Base-by-base conservation (phyloP, 2,797 vertebrate species). In the Pangasius macronema region DNA sequence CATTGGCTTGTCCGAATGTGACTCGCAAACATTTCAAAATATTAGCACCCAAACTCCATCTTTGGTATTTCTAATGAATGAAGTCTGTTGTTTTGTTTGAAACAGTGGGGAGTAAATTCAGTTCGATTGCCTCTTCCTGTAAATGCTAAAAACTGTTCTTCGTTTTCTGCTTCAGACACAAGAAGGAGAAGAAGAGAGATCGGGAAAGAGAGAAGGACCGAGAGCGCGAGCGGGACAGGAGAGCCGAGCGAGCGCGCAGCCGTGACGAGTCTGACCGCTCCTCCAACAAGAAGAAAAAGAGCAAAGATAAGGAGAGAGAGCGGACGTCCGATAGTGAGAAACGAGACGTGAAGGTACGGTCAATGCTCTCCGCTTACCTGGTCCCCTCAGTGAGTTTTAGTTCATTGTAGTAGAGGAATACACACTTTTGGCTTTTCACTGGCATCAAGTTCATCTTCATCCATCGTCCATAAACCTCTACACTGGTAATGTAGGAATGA, bases 171-270 rank as follows among this genome's bases (percentile, higher is more conserved):
- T 59, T 0, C 82, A 96, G 95, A 90, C 95, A 96, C 91, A 99
- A 99, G 94, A 99, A 99, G 87, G 98, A 99, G 81, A 99, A 99
- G 93, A 99, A 98, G 92, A 97, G 96, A 93, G 98, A 99, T n/a
- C 98, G 97, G 83, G 98, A 98, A 87, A 95, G 97, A 91, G 98
- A 99, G 88, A 95, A 96, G 80, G 96, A 97, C 30, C 94, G 97
- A 39, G 96, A 96, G 95, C 96, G 92, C 91, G 96, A 90, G 93
- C 97, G 89, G 16, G 98, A 96, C 0, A 83, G 65, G 75, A 85
- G 53, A n/a, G 22, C 22, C 0, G 89, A 90, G 22, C 93, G 94
- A 89, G 95, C 95, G 0, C 92, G 92, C 20, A 92, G 84, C 33
- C 95, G 97, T 1, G 97, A 98, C 0, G 97, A 98, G 87, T 93